These are phyloP conservation scores for Drosophila anomalata DNA, from an alignment of 2,888 invertebrate species.

Conservation along the genomic window DNA sequence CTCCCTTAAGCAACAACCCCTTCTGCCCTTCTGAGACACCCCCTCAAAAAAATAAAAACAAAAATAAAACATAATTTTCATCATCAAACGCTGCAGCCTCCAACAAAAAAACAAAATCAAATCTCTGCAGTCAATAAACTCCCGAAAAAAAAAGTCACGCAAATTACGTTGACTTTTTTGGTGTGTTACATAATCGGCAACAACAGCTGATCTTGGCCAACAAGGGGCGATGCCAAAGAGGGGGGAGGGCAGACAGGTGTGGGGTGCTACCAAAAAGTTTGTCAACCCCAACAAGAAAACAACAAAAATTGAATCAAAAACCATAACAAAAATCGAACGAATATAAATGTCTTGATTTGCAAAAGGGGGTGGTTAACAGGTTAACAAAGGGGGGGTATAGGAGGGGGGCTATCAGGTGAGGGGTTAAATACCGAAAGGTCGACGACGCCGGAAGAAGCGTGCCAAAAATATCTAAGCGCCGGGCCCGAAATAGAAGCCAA, in stretches of 20 bases:
- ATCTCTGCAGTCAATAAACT: slow-evolving; percentile 57
- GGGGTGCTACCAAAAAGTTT: slow-evolving; percentile 53
- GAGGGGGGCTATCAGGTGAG: background rate
- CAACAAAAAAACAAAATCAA: slow-evolving; percentile 9
- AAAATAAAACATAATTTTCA: slow-evolving; percentile 41
- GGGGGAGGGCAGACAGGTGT: slow-evolving; percentile 36
- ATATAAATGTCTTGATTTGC: slow-evolving; percentile 22
- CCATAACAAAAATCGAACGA: slow-evolving; percentile 32
- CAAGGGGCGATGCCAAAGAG: background rate
- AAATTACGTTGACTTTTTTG: slow-evolving; percentile 53
- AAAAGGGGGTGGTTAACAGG: slow-evolving; percentile 1
- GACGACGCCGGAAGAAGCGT: slow-evolving; percentile 70
- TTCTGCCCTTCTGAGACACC: background rate
- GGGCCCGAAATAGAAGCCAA: slow-evolving; percentile 52
- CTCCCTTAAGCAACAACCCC: slow-evolving; percentile 42
- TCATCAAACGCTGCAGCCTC: slow-evolving; percentile 29
- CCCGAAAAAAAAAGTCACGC: slow-evolving; percentile 25
- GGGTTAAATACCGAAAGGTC: slow-evolving; percentile 55
- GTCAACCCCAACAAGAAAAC: slow-evolving; percentile 59
- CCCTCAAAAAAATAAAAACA: background rate
- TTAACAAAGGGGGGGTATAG: background rate
- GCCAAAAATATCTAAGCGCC: slow-evolving; percentile 71
- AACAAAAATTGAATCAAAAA: background rate
- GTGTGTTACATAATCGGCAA: slow-evolving; percentile 66
- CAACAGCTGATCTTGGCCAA: slow-evolving; percentile 43